Evolutionary conservation across 2,113 vertebrate genomes (phyloP).

Genomic region (Prunella fulvescens): DNA sequence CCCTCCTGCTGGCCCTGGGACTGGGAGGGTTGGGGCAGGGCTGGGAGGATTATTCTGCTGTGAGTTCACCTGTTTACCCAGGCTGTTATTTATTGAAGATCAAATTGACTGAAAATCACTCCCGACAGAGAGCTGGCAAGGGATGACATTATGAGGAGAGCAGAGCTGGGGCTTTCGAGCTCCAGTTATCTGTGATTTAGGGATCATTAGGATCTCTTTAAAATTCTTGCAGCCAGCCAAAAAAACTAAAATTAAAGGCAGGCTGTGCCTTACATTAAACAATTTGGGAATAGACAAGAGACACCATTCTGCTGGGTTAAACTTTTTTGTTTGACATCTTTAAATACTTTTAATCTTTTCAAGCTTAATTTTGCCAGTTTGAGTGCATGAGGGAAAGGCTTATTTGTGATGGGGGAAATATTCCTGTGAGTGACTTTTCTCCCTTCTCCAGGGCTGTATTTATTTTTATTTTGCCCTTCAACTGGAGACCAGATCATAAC

Average conservation of each 20-base stretch:
- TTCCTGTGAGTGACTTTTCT: not conserved
- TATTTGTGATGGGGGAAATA: not conserved
- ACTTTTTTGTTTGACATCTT: not conserved
- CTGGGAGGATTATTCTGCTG: slow-evolving; percentile 36
- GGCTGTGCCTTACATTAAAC: slow-evolving; percentile 13
- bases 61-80: slow-evolving; percentile 64
- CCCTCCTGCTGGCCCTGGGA: not conserved
- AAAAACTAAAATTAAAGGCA: slow-evolving; percentile 47
- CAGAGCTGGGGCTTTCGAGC: not conserved
- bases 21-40: not conserved
- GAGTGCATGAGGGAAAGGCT: not conserved
- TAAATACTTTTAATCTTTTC: not conserved
- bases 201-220: slow-evolving; percentile 30
- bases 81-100: slow-evolving; percentile 60
- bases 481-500: not conserved
- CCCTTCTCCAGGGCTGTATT: not conserved
- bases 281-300: not conserved
- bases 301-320: not conserved
- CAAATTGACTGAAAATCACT: slow-evolving; percentile 52
- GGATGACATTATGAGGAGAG: slow-evolving; percentile 19
- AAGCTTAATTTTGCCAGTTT: not conserved
- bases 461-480: not conserved
- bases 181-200: slow-evolving; percentile 54
- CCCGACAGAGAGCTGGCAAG: slow-evolving; percentile 35
- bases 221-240: slow-evolving; percentile 29